These are phyloP conservation scores for Zeuzera pyrina DNA, from an alignment of 2,888 invertebrate species.

Conservation along the genomic window DNA sequence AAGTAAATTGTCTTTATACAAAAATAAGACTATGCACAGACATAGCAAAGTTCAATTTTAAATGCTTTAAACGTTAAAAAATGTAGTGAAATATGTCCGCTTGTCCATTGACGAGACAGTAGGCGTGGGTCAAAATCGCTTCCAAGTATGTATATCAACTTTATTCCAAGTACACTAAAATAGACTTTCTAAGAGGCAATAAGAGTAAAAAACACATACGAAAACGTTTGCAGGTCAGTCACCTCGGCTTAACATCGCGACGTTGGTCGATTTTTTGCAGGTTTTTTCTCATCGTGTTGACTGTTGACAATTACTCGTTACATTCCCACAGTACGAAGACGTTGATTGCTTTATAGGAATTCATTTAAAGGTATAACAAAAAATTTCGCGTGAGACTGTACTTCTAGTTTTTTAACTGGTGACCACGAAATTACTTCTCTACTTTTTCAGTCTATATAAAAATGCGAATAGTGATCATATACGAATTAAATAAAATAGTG, in stretches of 20 bases:
- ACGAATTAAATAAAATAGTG: no score
- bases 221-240: slow-evolving; percentile 33
- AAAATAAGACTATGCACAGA: slow-evolving; percentile 33
- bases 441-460: no score
- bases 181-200: slow-evolving; percentile 31
- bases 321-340: slow-evolving; percentile 32
- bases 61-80: slow-evolving; percentile 26
- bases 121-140: slow-evolving; percentile 63
- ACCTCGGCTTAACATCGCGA: slow-evolving; percentile 44
- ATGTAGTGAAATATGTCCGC: slow-evolving; percentile 61
- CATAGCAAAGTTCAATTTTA: slow-evolving; percentile 33
- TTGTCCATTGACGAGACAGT: slow-evolving; percentile 51
- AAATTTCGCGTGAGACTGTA: slow-evolving; percentile 2
- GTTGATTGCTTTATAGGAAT: slow-evolving; percentile 24
- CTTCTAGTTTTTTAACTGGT: no score
- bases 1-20: slow-evolving; percentile 14
- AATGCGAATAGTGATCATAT: no score
- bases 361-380: neutral
- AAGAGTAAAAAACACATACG: slow-evolving; percentile 25
- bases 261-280: slow-evolving; percentile 34
- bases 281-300: slow-evolving; percentile 25
- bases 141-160: slow-evolving; percentile 41
- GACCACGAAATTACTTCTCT: no score
- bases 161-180: slow-evolving; percentile 31
- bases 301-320: slow-evolving; percentile 42